Conservation (phyloP, 53 echinoderm and acorn worm genomes). For the Temnopleurus reevesii region DNA sequence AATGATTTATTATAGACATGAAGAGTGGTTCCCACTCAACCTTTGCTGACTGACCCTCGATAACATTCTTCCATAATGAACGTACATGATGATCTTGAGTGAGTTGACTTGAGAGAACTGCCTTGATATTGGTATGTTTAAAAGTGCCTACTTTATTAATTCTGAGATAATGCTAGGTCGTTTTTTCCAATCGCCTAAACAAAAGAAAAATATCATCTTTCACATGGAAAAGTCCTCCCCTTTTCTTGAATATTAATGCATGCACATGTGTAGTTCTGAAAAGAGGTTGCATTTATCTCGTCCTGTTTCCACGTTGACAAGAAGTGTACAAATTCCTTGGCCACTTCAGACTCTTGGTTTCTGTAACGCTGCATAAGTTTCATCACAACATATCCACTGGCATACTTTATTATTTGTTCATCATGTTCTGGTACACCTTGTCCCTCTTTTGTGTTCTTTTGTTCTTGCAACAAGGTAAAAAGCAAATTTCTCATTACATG, state of each 20-base stretch:
- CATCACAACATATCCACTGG: not conserved
- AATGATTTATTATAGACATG: not conserved
- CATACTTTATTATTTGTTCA: not conserved
- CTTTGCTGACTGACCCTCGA: not conserved
- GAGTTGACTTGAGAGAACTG: not conserved
- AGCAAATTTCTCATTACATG: not conserved
- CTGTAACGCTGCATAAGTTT: not conserved
- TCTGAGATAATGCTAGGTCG: not conserved
- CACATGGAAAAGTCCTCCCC: slow-evolving; percentile 5
- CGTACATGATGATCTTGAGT: not conserved
- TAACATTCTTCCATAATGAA: not conserved
- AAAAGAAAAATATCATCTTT: not conserved
- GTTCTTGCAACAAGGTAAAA: not conserved
- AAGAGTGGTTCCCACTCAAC: not conserved
- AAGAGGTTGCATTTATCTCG: not conserved
- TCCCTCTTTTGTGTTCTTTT: not conserved
- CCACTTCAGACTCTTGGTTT: not conserved
- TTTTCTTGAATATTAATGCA: slow-evolving; percentile 33
- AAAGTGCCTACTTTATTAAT: too few relatives aligned
- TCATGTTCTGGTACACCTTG: not conserved
- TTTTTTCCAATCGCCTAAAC: not conserved
- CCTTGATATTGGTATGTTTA: not conserved
- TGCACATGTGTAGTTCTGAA: not conserved
- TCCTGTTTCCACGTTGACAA: not conserved
- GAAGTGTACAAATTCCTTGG: not conserved